Conservation (phyloP, 2,888 invertebrate genomes). For the Sisyra terminalis region DNA sequence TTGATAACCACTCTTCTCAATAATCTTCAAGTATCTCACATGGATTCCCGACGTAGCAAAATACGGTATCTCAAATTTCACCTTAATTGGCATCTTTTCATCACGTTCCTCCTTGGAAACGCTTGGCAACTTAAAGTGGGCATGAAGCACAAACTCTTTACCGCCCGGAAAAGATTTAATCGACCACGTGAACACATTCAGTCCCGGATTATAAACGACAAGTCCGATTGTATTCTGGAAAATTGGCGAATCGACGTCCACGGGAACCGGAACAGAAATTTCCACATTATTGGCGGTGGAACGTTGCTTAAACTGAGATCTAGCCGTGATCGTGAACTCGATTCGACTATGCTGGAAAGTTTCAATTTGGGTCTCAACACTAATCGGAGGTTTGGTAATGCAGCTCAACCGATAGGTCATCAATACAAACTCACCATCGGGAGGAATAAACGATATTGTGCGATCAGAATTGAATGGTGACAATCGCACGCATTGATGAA, state of each 20-base stretch:
- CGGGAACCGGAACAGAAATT: slow-evolving; percentile 78
- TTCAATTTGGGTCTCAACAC: slow-evolving; percentile 92
- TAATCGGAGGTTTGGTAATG: slow-evolving; percentile 80
- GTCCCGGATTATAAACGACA: slow-evolving; percentile 85
- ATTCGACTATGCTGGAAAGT: slow-evolving; percentile 87
- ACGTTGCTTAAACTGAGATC: slow-evolving; percentile 85
- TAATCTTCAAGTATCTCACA: slow-evolving; percentile 80
- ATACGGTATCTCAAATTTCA: slow-evolving; percentile 92
- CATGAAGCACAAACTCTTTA: slow-evolving; percentile 86
- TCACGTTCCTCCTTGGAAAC: slow-evolving; percentile 77
- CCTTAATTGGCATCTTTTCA: slow-evolving; percentile 85
- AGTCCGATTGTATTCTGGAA: slow-evolving; percentile 86
- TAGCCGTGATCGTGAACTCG: slow-evolving; percentile 92
- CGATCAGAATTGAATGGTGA: slow-evolving; percentile 90
- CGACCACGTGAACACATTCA: slow-evolving; percentile 83
- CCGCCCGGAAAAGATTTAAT: slow-evolving; percentile 89
- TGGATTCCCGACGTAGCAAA: slow-evolving; percentile 94
- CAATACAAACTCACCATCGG: slow-evolving; percentile 90
- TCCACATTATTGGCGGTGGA: slow-evolving; percentile 94
- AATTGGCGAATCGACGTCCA: slow-evolving; percentile 88
- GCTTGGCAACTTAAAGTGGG: slow-evolving; percentile 84
- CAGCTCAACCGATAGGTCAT: slow-evolving; percentile 91
- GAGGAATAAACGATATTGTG: slow-evolving; percentile 89
- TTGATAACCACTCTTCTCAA: slow-evolving; percentile 93
- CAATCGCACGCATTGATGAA: slow-evolving; percentile 86